Evolutionary conservation across 2,797 vertebrate species (phyloP).

Genomic region (Crotalus adamanteus): DNA sequence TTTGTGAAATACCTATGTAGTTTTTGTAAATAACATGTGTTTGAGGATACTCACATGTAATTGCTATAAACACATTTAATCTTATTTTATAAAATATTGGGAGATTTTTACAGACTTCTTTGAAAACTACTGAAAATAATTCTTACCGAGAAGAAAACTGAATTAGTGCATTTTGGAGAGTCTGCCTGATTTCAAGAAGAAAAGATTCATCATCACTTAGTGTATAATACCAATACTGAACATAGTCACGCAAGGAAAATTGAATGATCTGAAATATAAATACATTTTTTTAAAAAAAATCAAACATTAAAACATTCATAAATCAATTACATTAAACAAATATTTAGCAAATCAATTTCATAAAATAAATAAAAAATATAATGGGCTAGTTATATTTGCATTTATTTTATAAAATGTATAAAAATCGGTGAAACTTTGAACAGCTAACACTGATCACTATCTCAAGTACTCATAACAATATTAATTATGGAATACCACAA

Average conservation of each 20-base stretch:
- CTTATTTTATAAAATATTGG: not conserved
- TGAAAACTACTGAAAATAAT: slow-evolving; percentile 22
- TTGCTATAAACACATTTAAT: not conserved
- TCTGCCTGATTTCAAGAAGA: slow-evolving; percentile 95
- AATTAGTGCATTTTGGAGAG: slow-evolving; percentile 93
- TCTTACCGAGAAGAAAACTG: slow-evolving; percentile 93
- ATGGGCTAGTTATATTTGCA: not conserved
- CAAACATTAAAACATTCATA: not conserved
- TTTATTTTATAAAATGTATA: not conserved
- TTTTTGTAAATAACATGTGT: not conserved
- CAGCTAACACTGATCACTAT: not conserved
- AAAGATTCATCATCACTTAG: slow-evolving; percentile 97
- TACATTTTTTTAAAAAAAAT: slow-evolving; percentile 14
- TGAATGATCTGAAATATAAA: slow-evolving; percentile 86
- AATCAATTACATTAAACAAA: not conserved
- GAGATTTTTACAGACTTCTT: not conserved
- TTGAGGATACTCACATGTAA: not conserved
- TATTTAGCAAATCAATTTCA: not conserved
- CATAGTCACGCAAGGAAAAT: slow-evolving; percentile 97
- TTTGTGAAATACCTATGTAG: not conserved
- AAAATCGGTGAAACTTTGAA: not conserved
- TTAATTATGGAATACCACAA: not conserved
- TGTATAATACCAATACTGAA: slow-evolving; percentile 99
- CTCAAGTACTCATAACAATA: not conserved
- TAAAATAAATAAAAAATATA: not conserved